Evolutionary conservation across 2,113 vertebrate species (phyloP), one percentile per base, ranked within the genome.

Genomic region (Anser cygnoides): DNA sequence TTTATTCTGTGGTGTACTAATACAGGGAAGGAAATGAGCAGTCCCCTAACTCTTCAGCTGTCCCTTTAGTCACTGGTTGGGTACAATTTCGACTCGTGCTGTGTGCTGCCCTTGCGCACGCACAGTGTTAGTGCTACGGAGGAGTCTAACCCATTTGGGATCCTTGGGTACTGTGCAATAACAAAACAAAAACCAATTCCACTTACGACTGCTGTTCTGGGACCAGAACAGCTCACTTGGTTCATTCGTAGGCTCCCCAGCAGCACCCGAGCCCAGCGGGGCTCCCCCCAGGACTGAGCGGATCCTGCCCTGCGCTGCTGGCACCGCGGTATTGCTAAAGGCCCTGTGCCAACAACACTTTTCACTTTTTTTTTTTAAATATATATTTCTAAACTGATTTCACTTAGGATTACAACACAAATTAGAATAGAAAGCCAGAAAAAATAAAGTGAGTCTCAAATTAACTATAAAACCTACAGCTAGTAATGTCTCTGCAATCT

Each of bases 351-450:
- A 65, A 95, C 66, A 82, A 86, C 43, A 92, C 29, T 28, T 66
- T 49, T 26, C 80, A 80, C 23, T 49, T 0, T 31, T 5, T 63
- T 82, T 10, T 54, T 4, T 55, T 15, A 26, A 28, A 63, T 63
- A 10, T 91, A 41, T 74, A 41, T 77, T 92, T 95, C 90, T 91
- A 78, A 97, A 78, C 62, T 91, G 92, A 91, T 52, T 96, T 96
- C 25, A 8, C 50, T 97, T 91, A 75, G 19, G 83, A 96, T 94
- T 95, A 43, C 50, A 92, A 96, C 59, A 84, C 82, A 78, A 85
- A 92, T 72, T 93, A 92, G 71, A 97, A 81, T 52, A 58, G 87
- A 97, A 98, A 96, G 57, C 23, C 84, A 86, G 87, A 46, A 87
- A 31, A 89, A 97, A 89, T 57, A 72, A 94, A 76, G 35, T 18